Base-by-base conservation (phyloP, 2,888 invertebrate species). In the Stenolophus ochropezus region DNA sequence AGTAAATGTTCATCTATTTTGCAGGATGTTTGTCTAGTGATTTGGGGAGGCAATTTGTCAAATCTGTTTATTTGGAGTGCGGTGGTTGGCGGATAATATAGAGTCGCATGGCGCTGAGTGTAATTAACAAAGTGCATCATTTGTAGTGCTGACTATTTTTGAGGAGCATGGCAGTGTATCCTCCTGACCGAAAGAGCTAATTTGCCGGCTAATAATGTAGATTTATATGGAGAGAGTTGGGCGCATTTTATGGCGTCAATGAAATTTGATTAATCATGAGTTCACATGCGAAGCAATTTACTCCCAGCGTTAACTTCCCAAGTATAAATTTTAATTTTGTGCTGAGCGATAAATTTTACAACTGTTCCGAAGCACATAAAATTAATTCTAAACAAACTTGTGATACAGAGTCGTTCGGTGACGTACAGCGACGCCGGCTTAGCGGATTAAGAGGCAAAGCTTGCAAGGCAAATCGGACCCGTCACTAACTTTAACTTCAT, bases 371-470 rank as follows among this genome's bases (percentile, higher is more conserved):
- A 80, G 80, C 73, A 73, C 73, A 80, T 80, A 80, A 80, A 80
- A 80, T 80, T 80, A 80, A 80, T 80, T 73, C 80, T 73, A 73
- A 80, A 80, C 80, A 73, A 80, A 80, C 73, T 80, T 80, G 80
- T 80, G 73, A 80, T 80, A 73, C 49, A 73, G 49, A 49, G 73
- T 49, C 49, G 73, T 73, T 73, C 73, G 49, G 21, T 73, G 73
- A 73, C 73, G 73, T 23, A 47, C 47, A 73, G 49, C 14, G 49
- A 21, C 65, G 33, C 33, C 6, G 49, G 49, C 49, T 49, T 73
- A 73, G 14, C 47, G 73, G 73, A 47, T 69, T 69, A 69, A 27
- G 65, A 18, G 16, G 65, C 33, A 69, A 69, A 69, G 73, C 49
- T 73, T 73, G 42, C 8, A 20, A 33, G 33, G 47, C 42, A 42